Conservation (phyloP, 1,140 invertebrate species). For the Neuroterus valhalla region DNA sequence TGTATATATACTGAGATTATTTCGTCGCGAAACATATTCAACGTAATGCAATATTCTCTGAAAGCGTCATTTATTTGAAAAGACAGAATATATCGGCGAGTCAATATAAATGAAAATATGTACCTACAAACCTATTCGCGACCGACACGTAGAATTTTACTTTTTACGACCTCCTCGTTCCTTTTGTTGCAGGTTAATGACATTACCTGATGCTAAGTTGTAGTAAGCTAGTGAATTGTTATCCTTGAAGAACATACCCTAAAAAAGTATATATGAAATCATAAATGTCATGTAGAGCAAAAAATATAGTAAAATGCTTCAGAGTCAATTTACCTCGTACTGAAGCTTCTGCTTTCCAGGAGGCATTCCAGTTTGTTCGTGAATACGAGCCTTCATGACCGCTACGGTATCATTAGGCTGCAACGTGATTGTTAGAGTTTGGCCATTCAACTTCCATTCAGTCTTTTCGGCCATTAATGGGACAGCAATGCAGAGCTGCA, state of each 20-base stretch:
- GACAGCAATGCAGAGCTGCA: conserved; percentile 86
- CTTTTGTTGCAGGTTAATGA: conserved; percentile 94
- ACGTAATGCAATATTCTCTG: too few species aligned
- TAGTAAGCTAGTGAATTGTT: conserved; percentile 96
- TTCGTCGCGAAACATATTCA: too few species aligned
- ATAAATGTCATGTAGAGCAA: too few species aligned
- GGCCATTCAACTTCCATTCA: conserved; percentile 98
- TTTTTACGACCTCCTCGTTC: conserved; percentile 99
- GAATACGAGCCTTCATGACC: conserved; percentile 91
- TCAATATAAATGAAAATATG: too few species aligned
- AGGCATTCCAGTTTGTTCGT: conserved; percentile 94
- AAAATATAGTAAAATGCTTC: too few species aligned
- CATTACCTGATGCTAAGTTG: conserved; percentile 89
- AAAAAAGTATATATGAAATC: too few species aligned
- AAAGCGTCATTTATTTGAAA: too few species aligned
- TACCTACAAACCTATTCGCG: not conserved
- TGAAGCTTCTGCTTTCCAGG: conserved; percentile 98
- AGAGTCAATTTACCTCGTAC: conserved; percentile 81
- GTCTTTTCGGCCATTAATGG: conserved; percentile 91
- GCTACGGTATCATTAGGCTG: conserved; percentile 88
- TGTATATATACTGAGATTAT: not conserved
- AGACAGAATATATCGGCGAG: too few species aligned
- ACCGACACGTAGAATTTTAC: conserved; percentile 74
- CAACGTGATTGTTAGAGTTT: conserved; percentile 87
- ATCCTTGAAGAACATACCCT: conserved; percentile 99